Evolutionary conservation across 2,113 vertebrate species (phyloP), one percentile per base, ranked within the genome.

Genomic region (Oncorhynchus clarkii): DNA sequence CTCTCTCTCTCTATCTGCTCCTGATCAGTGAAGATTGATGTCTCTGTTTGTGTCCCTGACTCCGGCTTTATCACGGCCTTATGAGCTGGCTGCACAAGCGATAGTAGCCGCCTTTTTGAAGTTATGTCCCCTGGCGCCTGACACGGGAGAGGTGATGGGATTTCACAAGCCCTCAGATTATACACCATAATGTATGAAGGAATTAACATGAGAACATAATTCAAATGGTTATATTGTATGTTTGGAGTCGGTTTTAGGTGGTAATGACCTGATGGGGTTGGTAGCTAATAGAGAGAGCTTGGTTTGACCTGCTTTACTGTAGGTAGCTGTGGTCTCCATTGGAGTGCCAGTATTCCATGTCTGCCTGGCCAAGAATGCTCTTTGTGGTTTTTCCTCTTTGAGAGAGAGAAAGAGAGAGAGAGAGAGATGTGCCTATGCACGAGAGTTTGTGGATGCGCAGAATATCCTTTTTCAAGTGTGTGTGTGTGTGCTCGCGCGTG

Each of bases 21-120:
- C 79, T 84, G 86, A 88, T 86, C 87, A 86, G 78, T 39, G 79
- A 86, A 85, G 84, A 86, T 86, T 86, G 87, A 88, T 85, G 87
- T 78, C 81, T 88, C 81, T 86, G 83, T 88, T 86, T 86, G 83
- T 82, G 73, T 88, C 81, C 75, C 83, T 66, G 54, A 76, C 76
- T 72, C 74, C 57, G 66, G 80, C 78, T 83, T 83, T 85, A 85
- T 86, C 81, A 85, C 31, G 66, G 82, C 48, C 76, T 83, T 81
- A 81, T 83, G 86, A 88, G 86, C 75, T 49, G 75, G 73, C 80
- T 76, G 82, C 72, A 67, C 45, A 67, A 79, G 72, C 82, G 77
- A 85, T 85, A 80, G 84, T 75, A 72, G 77, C 79, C 81, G 74
- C 79, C 59, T 59, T 7, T 7, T 67, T 75, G 85, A 82, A 88